These are phyloP conservation scores for Eupithecia dodoneata DNA, from an alignment of 2,888 invertebrate genomes.

Conservation along the genomic window DNA sequence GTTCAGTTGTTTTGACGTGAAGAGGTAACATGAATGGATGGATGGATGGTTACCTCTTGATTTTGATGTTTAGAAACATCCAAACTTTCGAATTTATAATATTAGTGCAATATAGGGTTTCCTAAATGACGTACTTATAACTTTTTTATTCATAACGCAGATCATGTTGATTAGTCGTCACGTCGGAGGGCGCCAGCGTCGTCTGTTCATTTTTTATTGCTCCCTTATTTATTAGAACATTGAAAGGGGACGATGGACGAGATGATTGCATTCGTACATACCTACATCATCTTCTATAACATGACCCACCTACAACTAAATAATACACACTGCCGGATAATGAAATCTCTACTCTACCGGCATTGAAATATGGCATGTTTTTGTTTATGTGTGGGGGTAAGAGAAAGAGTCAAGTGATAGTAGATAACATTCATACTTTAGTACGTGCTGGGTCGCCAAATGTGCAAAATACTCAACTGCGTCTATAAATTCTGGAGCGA, in stretches of 20 bases:
- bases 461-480: constrained; percentile 35
- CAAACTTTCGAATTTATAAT: too few species aligned
- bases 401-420: background rate
- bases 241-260: constrained; percentile 78
- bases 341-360: background rate
- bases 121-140: background rate
- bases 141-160: constrained; percentile 14
- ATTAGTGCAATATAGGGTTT: background rate
- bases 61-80: too few species aligned
- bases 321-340: background rate
- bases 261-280: constrained; percentile 65
- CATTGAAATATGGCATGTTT: background rate
- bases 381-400: background rate
- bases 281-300: constrained; percentile 4
- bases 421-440: constrained; percentile 6
- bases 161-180: constrained; percentile 58
- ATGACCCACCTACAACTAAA: constrained; percentile 4
- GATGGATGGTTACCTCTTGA: too few species aligned
- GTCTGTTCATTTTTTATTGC: constrained; percentile 73
- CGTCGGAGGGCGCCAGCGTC: constrained; percentile 61
- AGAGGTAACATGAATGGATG: too few species aligned
- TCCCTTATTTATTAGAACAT: constrained; percentile 83
- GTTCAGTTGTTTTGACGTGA: too few species aligned
- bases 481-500: constrained; percentile 12
- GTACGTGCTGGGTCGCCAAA: constrained; percentile 40